Conservation (phyloP, 2,113 vertebrate species). For the Thinocorus orbignyianus region DNA sequence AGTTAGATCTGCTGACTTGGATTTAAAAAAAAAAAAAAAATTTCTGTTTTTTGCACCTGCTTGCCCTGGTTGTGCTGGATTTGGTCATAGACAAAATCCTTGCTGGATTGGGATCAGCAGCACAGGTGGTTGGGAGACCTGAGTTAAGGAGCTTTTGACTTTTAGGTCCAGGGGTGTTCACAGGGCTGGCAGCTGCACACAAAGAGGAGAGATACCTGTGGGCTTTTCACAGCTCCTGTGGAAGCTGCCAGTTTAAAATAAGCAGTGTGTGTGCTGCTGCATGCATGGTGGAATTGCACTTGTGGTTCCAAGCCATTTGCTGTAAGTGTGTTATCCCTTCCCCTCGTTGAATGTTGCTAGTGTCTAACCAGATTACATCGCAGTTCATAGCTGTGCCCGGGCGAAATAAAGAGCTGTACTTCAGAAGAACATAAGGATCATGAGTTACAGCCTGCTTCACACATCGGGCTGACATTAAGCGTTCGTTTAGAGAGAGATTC, state of each 20-base stretch:
- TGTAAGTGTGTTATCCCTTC: constrained; percentile 40
- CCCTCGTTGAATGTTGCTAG: constrained; percentile 7
- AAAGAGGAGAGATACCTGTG: background rate
- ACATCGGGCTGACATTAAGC: background rate
- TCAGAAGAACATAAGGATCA: background rate
- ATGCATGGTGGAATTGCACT: background rate
- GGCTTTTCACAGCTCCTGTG: background rate
- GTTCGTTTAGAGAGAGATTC: background rate
- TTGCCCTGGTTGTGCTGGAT: background rate
- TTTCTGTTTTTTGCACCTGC: constrained; percentile 63
- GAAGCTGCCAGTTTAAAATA: background rate
- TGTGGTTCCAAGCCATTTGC: constrained; percentile 29
- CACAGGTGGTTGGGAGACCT: background rate
- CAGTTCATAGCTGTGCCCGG: background rate
- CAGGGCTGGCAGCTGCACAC: background rate
- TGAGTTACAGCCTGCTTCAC: constrained; percentile 3
- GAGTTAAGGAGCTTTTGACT: background rate
- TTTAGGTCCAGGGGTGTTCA: background rate
- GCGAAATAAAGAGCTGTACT: background rate
- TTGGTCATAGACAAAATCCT: background rate
- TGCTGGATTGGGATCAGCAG: background rate
- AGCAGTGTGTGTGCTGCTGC: background rate
- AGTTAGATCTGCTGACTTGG: constrained; percentile 57
- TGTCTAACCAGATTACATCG: background rate
- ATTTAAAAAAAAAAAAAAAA: background rate